A percentile compares a stretch with the other conserved stretches of the same genome.
These are phyloP conservation scores for Patiria pectinifera DNA, from an alignment of 53 echinoderm and acorn worm species.

Conservation along the genomic window DNA sequence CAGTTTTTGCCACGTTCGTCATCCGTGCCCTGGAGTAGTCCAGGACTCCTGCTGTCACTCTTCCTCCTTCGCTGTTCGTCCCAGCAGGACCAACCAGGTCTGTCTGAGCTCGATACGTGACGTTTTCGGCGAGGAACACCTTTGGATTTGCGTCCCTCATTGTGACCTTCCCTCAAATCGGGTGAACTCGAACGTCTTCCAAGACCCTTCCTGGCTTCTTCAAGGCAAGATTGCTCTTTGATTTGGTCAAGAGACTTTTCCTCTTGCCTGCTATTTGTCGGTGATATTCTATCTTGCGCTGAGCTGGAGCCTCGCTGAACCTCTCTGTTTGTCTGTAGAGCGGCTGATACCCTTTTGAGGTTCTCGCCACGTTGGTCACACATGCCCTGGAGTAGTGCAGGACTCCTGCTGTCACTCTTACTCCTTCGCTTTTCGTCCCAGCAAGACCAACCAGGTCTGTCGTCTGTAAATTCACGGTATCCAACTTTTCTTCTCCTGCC, in stretches of 20 bases:
- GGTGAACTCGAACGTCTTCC: neutral
- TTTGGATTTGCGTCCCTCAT: too few species aligned
- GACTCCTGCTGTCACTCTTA: neutral
- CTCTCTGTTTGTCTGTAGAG: neutral
- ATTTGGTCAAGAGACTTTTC: neutral
- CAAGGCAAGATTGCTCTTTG: neutral
- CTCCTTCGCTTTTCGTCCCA: neutral
- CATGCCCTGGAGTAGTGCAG: too few species aligned
- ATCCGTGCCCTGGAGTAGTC: neutral
- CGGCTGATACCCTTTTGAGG: too few species aligned
- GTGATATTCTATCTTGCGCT: neutral
- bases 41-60: neutral
- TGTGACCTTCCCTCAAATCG: neutral
- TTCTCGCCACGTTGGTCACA: neutral
- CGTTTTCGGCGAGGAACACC: too few species aligned
- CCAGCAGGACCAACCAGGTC: constrained; percentile 11
- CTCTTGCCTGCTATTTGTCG: neutral
- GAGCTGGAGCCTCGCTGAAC: neutral
- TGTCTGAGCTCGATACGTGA: neutral
- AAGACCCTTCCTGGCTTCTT: neutral
- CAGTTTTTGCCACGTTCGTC: neutral
- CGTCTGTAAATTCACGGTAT: neutral
- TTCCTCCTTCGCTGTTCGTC: neutral
- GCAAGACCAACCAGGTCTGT: constrained; percentile 1
- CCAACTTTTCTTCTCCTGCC: too few species aligned